phyloP scores from a whole-genome alignment of 1,140 invertebrate species.

The Drosophila jambulina region DNA sequence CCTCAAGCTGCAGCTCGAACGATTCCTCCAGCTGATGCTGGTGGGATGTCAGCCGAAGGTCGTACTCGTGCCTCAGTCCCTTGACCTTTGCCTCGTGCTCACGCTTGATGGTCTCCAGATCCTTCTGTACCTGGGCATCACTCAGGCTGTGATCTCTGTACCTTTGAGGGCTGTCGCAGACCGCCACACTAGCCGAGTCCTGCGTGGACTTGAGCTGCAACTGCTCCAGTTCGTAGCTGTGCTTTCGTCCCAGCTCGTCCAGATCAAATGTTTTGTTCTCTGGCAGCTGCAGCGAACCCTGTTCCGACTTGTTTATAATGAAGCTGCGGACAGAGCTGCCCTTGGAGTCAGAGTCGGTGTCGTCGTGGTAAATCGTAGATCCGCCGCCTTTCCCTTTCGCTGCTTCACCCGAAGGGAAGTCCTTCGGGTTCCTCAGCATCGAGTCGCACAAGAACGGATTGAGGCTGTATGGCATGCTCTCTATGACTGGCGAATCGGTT shows the following conservation, averaged over 20 bases:
- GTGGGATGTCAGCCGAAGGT: slow-evolving; percentile 86
- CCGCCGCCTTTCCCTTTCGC: slow-evolving; percentile 39
- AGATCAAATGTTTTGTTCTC: slow-evolving; percentile 67
- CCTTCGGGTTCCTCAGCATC: slow-evolving; percentile 3
- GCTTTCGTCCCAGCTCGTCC: slow-evolving; percentile 66
- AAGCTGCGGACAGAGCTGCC: slow-evolving; percentile 85
- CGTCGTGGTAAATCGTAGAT: slow-evolving; percentile 71
- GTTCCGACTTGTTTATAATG: slow-evolving; percentile 77
- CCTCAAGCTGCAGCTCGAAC: slow-evolving; percentile 78
- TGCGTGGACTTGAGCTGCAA: slow-evolving; percentile 58
- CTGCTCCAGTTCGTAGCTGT: slow-evolving; percentile 84
- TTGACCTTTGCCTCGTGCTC: slow-evolving; percentile 85
- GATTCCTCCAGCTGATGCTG: slow-evolving; percentile 86
- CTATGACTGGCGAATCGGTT: slow-evolving; percentile 42
- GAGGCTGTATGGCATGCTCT: slow-evolving; percentile 60
- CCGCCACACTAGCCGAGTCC: not conserved
- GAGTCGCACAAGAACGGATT: slow-evolving; percentile 61
- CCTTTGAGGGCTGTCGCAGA: slow-evolving; percentile 7
- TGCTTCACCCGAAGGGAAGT: slow-evolving; percentile 6
- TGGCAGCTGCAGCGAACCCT: slow-evolving; percentile 44
- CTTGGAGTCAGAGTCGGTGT: slow-evolving; percentile 86
- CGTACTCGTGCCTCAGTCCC: slow-evolving; percentile 85
- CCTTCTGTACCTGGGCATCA: slow-evolving; percentile 66
- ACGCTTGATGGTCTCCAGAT: slow-evolving; percentile 73
- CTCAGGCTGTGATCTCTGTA: slow-evolving; percentile 32